These are phyloP conservation scores for Odontothrips loti DNA, from an alignment of 2,888 invertebrate species.

Conservation along the genomic window DNA sequence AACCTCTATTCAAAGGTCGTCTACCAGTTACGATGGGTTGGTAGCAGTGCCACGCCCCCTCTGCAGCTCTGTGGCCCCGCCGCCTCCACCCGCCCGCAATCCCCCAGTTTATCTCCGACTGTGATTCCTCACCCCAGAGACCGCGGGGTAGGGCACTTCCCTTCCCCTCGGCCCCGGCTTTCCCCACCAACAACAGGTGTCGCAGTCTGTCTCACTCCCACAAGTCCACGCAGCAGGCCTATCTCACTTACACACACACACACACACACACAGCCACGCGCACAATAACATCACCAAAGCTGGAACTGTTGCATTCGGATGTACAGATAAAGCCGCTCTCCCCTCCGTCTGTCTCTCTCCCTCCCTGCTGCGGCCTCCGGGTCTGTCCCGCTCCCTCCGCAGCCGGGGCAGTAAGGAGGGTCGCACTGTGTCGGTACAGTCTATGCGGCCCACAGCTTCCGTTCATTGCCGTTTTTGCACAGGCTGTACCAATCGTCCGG, in stretches of 20 bases:
- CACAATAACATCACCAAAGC: not conserved
- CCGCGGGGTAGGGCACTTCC: not conserved
- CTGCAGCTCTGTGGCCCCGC: not conserved
- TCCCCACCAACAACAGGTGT: constrained; percentile 5
- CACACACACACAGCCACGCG: not conserved
- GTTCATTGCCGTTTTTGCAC: no score
- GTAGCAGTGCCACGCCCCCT: no score
- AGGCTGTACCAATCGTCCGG: no score
- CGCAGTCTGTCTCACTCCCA: not conserved
- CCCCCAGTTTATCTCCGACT: constrained; percentile 13
- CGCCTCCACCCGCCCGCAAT: not conserved
- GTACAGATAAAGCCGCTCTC: not conserved
- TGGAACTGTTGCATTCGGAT: constrained; percentile 19
- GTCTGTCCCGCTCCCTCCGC: no score
- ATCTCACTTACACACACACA: not conserved
- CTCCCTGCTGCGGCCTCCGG: no score
- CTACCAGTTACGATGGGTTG: no score
- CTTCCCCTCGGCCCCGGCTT: not conserved
- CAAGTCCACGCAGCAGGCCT: not conserved
- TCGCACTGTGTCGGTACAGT: no score
- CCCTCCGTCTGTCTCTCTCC: not conserved
- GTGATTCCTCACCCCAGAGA: constrained; percentile 12
- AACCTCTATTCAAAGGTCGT: no score
- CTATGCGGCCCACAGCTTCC: no score
- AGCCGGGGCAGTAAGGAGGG: no score